phyloP scores from a whole-genome alignment of 2,797 vertebrate genomes.

The Smutsia gigantea region DNA sequence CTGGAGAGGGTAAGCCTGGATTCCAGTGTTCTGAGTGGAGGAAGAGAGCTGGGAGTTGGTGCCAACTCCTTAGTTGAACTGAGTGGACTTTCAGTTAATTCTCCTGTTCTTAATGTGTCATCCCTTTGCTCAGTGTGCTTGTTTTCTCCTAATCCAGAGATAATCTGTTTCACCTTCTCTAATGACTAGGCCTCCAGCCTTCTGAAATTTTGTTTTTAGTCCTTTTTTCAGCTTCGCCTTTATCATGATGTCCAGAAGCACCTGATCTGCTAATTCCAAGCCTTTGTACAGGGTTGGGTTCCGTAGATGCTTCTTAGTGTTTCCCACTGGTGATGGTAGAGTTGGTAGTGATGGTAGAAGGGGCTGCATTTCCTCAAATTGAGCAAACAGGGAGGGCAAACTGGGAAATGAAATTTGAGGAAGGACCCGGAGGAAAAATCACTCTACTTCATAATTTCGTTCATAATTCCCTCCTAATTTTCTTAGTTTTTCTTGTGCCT shows the following conservation, averaged over 20 bases:
- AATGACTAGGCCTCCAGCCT: not conserved
- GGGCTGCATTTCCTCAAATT: not conserved
- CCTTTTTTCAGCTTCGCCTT: slow-evolving; percentile 17
- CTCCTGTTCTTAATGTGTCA: not conserved
- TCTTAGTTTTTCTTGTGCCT: slow-evolving; percentile 32
- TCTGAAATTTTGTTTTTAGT: slow-evolving; percentile 2
- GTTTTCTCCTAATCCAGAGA: not conserved
- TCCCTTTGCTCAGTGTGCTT: not conserved
- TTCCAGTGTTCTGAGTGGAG: not conserved
- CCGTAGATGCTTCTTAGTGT: not conserved
- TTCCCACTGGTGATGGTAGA: not conserved
- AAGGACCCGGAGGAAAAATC: not conserved
- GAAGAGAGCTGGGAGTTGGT: not conserved
- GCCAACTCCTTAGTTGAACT: not conserved
- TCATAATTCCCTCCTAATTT: not conserved
- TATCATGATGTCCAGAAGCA: not conserved
- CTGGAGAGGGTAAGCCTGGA: not conserved
- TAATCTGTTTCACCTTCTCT: not conserved
- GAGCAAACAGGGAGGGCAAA: not conserved
- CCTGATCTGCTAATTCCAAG: not conserved
- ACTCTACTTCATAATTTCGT: not conserved
- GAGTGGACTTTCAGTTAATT: not conserved
- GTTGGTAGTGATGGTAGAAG: not conserved
- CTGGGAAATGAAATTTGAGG: not conserved
- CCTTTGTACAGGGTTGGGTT: not conserved